These are phyloP conservation scores for Typhlichthys subterraneus DNA, from an alignment of 2,797 vertebrate species.

Conservation along the genomic window DNA sequence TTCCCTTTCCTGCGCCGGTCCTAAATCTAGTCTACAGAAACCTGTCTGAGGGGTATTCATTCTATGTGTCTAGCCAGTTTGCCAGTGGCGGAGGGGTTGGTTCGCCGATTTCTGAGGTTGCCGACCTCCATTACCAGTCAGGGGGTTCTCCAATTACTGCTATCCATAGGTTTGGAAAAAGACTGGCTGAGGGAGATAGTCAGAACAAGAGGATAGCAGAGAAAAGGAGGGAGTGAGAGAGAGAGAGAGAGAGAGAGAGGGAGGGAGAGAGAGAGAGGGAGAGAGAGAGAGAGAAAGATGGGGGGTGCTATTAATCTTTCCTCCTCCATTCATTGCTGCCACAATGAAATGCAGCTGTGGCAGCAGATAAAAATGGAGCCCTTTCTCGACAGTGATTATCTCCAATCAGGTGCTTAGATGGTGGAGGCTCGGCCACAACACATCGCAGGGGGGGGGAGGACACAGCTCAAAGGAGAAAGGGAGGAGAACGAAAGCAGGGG, in stretches of 20 bases:
- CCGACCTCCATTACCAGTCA: conserved; percentile 28
- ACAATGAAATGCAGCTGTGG: conserved; percentile 81
- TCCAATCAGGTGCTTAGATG: conserved; percentile 59
- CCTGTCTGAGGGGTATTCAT: conserved; percentile 2
- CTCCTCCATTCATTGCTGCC: conserved; percentile 58
- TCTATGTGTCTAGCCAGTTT: conserved; percentile 13
- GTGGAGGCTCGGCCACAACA: conserved; percentile 67
- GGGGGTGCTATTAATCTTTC: conserved; percentile 61
- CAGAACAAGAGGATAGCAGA: neutral
- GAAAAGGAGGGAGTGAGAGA: neutral
- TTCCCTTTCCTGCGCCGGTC: neutral
- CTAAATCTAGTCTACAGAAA: conserved; percentile 1
- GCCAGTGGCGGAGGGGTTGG: conserved; percentile 8
- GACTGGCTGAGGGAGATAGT: conserved; percentile 8
- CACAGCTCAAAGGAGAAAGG: neutral
- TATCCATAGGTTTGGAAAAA: conserved; percentile 14
- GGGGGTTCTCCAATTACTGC: conserved; percentile 19
- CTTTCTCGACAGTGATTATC: conserved; percentile 70
- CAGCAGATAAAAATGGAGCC: conserved; percentile 69
- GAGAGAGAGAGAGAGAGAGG: neutral
- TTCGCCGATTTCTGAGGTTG: conserved; percentile 27
- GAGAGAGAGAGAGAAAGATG: conserved; percentile 8
- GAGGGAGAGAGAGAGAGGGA: neutral
- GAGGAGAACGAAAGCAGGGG: neutral
- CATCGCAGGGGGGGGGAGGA: conserved; percentile 21